Conservation (phyloP, 2,888 invertebrate species). For the Epinotia ramella region DNA sequence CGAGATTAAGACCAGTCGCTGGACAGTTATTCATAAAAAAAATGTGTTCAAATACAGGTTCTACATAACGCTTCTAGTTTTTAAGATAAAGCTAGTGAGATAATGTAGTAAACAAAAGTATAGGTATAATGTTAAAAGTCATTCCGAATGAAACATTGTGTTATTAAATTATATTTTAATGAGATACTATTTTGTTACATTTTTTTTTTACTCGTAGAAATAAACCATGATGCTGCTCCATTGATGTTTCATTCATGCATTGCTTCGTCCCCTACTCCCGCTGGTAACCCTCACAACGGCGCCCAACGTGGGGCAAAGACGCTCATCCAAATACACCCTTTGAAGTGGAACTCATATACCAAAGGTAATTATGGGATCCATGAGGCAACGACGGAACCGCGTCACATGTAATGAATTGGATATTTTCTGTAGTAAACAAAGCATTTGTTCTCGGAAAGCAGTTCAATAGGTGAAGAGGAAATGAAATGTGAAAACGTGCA, state of each 20-base stretch:
- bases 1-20: too few species aligned
- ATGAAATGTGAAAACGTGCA: too few species aligned
- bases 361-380: too few species aligned
- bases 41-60: background rate
- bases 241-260: background rate
- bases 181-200: conserved; percentile 1
- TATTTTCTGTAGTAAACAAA: background rate
- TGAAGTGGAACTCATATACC: too few species aligned
- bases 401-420: background rate
- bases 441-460: too few species aligned
- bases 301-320: too few species aligned
- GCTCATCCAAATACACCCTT: too few species aligned
- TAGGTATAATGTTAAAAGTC: background rate
- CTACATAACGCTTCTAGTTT: background rate
- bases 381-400: too few species aligned
- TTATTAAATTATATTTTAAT: background rate
- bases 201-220: background rate
- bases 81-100: conserved; percentile 3
- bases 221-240: background rate
- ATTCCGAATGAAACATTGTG: background rate
- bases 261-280: too few species aligned
- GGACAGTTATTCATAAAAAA: background rate
- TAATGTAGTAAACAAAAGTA: background rate
- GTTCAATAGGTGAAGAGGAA: too few species aligned
- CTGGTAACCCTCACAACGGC: too few species aligned